Percentiles rank a stretch among this genome's conserved stretches.
These are phyloP conservation scores for Megalopta genalis DNA, from an alignment of 1,140 invertebrate species.

Conservation along the genomic window DNA sequence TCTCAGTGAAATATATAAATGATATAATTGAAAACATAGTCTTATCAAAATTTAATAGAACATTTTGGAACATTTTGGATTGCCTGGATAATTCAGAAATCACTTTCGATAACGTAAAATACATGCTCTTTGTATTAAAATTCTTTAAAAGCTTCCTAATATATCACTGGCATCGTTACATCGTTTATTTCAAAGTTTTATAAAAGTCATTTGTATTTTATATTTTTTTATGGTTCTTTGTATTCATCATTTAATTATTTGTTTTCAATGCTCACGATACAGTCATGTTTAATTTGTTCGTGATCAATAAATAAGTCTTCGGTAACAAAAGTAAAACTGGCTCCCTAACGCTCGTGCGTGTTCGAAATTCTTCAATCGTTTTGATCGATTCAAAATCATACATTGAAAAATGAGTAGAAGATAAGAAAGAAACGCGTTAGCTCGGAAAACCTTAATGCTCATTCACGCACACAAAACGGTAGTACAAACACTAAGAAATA, in stretches of 20 bases:
- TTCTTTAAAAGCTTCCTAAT: no score
- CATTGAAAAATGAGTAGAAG: not conserved
- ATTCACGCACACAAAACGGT: not conserved
- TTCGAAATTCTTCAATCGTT: not conserved
- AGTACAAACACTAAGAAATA: not conserved
- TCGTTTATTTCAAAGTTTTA: no score
- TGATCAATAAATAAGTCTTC: slow-evolving; percentile 7
- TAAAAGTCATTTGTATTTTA: no score
- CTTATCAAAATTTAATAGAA: no score
- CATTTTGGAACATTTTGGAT: no score
- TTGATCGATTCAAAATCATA: not conserved
- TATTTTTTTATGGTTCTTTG: slow-evolving; percentile 7
- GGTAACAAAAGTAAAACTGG: not conserved
- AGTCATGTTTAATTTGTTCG: not conserved
- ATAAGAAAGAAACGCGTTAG: not conserved
- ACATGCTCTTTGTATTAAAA: no score
- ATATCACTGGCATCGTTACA: no score
- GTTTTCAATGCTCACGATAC: not conserved
- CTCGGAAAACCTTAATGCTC: not conserved
- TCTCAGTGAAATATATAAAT: no score
- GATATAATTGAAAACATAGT: no score
- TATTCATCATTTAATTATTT: not conserved
- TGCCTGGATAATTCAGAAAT: no score
- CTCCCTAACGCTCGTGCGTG: not conserved
- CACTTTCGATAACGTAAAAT: no score